A percentile compares a stretch with the other conserved stretches of the same genome.
Conservation (phyloP, 2,797 vertebrate species). For the Serranus cabrilla region DNA sequence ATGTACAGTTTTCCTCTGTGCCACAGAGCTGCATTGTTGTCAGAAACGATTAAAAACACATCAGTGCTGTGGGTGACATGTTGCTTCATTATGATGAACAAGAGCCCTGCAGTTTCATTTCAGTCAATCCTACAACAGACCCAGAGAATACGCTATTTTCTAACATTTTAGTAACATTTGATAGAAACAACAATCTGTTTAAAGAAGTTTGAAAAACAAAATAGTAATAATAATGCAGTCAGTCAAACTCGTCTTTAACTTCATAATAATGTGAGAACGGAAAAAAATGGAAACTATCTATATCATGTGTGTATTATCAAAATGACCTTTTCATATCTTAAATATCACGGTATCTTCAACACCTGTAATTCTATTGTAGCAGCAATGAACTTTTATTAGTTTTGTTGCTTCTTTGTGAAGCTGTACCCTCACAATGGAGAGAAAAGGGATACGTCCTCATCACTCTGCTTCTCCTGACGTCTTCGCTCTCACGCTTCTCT, state of each 20-base stretch:
- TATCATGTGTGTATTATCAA: no score
- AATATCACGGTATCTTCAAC: no score
- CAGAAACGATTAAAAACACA: not conserved
- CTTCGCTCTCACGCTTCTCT: slow-evolving; percentile 26
- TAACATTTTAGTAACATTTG: slow-evolving; percentile 9
- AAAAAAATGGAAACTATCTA: no score
- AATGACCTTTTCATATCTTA: no score
- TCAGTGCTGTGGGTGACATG: not conserved
- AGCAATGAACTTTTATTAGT: not conserved
- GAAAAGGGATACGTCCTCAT: slow-evolving; percentile 8
- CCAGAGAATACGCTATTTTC: not conserved
- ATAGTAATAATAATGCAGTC: no score
- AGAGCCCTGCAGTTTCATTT: not conserved
- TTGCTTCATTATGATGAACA: not conserved
- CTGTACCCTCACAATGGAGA: not conserved
- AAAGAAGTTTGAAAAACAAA: no score
- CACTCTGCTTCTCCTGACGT: slow-evolving; percentile 23
- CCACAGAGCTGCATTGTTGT: not conserved
- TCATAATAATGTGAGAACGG: no score
- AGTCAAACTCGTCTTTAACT: no score
- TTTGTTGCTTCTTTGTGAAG: slow-evolving; percentile 9
- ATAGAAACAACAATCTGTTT: not conserved
- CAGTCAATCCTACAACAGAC: not conserved
- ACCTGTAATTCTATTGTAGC: not conserved
- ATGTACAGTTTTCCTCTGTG: not conserved